Base-by-base conservation (phyloP, 2,888 invertebrate genomes). In the Phyllotreta striolata region DNA sequence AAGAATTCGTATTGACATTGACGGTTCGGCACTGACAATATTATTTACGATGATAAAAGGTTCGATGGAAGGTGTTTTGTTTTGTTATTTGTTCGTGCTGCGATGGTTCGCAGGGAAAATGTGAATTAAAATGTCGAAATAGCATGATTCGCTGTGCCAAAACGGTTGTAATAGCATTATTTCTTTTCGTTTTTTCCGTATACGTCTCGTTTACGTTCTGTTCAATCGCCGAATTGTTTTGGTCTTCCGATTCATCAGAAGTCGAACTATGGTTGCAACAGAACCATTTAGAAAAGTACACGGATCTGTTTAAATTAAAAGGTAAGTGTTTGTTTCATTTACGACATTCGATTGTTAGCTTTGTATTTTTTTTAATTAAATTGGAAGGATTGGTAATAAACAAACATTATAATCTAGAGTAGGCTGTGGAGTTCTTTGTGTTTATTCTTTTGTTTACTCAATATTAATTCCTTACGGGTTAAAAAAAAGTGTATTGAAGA, bases 211-310 rank as follows among this genome's bases (percentile, higher is more conserved):
- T 82, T 75, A 76, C 84, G 70, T 82, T 82, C 67, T 77, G 83
- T 72, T 79, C 80, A 73, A 79, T 83, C 74, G 81, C 83, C 81
- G 75, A 80, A 67, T 79, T 79, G 43, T 77, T 80, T 71, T 74
- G 78, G 38, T 66, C 71, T 62, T 62, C 69, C 7, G 66, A 71
- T 83, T 71, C 70, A 24, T 84, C 84, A 43, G 86, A 88, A 80
- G 89, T 91, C 62, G 89, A 91, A 74, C 84, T 87, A 77, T 93
- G 92, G 92, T 82, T 92, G 69, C 87, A 89, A 63, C 88, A 91
- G 77, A 91, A 90, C 78, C 87, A 89, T 70, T 84, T 92, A 66
- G 85, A 86, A 38, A 85, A 89, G 68, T 90, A 89, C 78, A 88
- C 88, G 76, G 84, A 88, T 70, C 80, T 91, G 37, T 92, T 92